These are phyloP conservation scores for Drosophila bocki DNA, from an alignment of 1,140 invertebrate species.

Conservation along the genomic window DNA sequence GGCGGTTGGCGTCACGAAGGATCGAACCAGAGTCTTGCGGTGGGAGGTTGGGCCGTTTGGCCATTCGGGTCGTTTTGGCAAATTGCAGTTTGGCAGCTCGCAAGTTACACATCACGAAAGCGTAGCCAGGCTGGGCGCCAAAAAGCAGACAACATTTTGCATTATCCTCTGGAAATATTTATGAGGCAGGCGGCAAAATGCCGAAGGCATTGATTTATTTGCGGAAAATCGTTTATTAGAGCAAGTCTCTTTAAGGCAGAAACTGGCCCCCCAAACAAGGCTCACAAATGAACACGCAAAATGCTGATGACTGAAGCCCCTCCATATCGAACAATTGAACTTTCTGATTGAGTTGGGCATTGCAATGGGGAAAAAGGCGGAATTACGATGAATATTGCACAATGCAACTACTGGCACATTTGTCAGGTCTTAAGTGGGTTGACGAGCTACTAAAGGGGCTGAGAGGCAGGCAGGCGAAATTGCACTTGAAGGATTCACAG, in stretches of 20 bases:
- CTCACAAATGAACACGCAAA: constrained; percentile 37
- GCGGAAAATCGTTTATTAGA: constrained; percentile 43
- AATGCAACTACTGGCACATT: constrained; percentile 7
- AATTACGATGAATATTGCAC: constrained; percentile 18
- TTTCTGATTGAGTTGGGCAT: constrained; percentile 43
- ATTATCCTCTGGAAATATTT: constrained; percentile 49
- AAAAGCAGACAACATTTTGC: constrained; percentile 41
- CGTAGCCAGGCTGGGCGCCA: constrained; percentile 8
- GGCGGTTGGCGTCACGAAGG: constrained; percentile 21
- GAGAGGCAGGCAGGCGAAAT: neutral
- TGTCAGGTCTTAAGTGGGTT: constrained; percentile 30
- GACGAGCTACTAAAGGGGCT: neutral
- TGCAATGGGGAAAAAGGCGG: neutral
- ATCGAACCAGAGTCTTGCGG: neutral
- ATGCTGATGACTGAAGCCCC: constrained; percentile 40
- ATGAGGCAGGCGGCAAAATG: constrained; percentile 22
- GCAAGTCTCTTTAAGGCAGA: constrained; percentile 6
- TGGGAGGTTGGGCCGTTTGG: neutral
- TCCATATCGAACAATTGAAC: constrained; percentile 37
- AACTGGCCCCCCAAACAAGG: constrained; percentile 22
- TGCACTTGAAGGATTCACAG: constrained; percentile 2
- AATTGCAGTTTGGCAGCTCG: constrained; percentile 53
- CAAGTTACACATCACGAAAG: constrained; percentile 35
- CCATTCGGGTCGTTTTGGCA: constrained; percentile 23
- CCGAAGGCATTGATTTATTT: constrained; percentile 43